Conservation (phyloP, 1,140 invertebrate species). For the Varroa destructor region DNA sequence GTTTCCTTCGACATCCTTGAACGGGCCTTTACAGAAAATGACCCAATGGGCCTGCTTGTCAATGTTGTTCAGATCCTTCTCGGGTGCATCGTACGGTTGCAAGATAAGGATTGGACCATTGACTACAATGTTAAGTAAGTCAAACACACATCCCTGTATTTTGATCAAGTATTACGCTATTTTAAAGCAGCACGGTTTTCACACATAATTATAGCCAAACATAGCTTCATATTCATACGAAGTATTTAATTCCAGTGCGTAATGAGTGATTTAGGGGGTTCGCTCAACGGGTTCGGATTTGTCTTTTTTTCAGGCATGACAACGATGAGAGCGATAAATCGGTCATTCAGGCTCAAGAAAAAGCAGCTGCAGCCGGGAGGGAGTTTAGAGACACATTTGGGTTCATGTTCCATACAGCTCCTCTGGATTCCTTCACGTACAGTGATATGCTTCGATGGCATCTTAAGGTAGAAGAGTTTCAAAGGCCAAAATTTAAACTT, state of each 20-base stretch:
- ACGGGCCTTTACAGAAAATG: conserved; percentile 17
- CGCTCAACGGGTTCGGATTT: too few species aligned
- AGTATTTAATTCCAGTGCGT: background rate
- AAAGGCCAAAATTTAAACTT: too few species aligned
- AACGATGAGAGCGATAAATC: background rate
- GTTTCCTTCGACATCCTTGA: conserved; percentile 23
- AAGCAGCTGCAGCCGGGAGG: conserved; percentile 6
- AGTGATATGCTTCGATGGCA: conserved; percentile 16
- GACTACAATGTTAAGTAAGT: conserved; percentile 23
- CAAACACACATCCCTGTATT: background rate
- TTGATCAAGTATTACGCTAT: background rate
- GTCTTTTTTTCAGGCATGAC: conserved; percentile 5
- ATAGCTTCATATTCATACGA: background rate
- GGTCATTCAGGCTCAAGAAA: background rate
- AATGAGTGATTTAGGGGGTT: too few species aligned
- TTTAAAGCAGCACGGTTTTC: background rate
- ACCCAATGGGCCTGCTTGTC: conserved; percentile 7
- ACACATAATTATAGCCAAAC: background rate
- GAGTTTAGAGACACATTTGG: conserved; percentile 21
- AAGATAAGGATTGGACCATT: conserved; percentile 1
- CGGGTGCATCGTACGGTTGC: background rate
- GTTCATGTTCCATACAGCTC: conserved; percentile 4
- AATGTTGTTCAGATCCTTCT: conserved; percentile 21
- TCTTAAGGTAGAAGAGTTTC: background rate
- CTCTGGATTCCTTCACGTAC: conserved; percentile 23